Conservation (phyloP, 1,140 invertebrate genomes). For the Contarinia nasturtii region DNA sequence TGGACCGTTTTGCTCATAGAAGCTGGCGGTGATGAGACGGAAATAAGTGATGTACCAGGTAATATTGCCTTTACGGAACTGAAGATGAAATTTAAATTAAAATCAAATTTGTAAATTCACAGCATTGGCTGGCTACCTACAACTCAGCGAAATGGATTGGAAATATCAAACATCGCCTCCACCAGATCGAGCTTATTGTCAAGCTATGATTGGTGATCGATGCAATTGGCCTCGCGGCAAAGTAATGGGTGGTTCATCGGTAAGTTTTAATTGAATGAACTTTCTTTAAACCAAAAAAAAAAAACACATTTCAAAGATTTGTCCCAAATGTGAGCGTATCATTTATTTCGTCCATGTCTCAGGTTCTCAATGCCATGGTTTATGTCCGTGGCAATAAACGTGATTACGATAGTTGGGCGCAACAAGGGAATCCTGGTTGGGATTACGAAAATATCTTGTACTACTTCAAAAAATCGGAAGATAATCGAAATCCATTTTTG, state of each 20-base stretch:
- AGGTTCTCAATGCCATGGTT: conserved; percentile 81
- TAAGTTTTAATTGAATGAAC: no score
- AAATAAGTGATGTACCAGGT: conserved; percentile 54
- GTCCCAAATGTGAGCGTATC: no score
- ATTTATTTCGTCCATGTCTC: no score
- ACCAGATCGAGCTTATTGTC: conserved; percentile 48
- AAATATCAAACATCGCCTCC: conserved; percentile 77
- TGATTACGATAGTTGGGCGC: conserved; percentile 85
- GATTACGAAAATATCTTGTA: conserved; percentile 69
- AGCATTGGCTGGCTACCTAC: conserved; percentile 50
- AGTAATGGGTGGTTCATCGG: conserved; percentile 65
- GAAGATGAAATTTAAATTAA: no score
- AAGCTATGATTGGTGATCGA: conserved; percentile 62
- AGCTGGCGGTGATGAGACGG: conserved; percentile 64
- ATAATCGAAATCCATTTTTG: conserved; percentile 66
- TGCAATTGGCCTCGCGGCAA: conserved; percentile 79
- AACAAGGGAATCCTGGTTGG: conserved; percentile 76
- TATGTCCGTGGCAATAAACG: conserved; percentile 80
- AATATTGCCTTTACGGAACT: no score
- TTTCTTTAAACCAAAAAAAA: no score
- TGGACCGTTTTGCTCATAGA: conserved; percentile 68
- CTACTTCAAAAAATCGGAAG: conserved; percentile 78
- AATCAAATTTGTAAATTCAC: no score
- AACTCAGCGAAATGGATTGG: conserved; percentile 76
- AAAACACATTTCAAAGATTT: no score